Evolutionary conservation across 2,888 invertebrate species (phyloP).

Genomic region (Limnephilus auricula): DNA sequence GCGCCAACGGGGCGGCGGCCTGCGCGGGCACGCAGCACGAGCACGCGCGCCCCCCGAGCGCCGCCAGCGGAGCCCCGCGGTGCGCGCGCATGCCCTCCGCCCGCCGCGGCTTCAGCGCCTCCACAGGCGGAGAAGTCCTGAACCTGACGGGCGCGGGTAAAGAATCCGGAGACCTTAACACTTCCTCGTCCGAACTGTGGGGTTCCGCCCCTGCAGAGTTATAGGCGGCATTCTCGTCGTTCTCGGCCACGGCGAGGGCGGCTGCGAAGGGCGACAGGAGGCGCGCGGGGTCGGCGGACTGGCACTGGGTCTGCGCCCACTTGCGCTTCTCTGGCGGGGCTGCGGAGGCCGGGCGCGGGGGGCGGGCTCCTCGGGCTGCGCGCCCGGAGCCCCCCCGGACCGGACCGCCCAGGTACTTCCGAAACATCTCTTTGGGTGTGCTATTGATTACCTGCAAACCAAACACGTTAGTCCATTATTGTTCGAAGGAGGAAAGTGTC

Average conservation of each 20-base stretch:
- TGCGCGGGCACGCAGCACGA: conserved; percentile 66
- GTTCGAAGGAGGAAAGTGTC: neutral
- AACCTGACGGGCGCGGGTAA: conserved; percentile 92
- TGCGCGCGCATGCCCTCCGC: conserved; percentile 75
- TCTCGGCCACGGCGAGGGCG: conserved; percentile 69
- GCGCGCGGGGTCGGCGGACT: conserved; percentile 58
- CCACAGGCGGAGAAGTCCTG: conserved; percentile 93
- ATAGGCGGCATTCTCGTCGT: conserved; percentile 75
- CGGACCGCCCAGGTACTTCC: conserved; percentile 60
- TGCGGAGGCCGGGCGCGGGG: conserved; percentile 74
- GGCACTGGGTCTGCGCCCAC: conserved; percentile 80
- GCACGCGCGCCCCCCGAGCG: conserved; percentile 67
- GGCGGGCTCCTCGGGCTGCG: conserved; percentile 69
- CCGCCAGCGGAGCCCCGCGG: conserved; percentile 67
- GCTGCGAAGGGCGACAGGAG: conserved; percentile 59
- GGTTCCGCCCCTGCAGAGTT: conserved; percentile 69
- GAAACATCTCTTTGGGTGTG: conserved; percentile 65
- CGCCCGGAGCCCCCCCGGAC: conserved; percentile 56
- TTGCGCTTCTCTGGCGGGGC: conserved; percentile 86
- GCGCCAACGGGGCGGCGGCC: conserved; percentile 63
- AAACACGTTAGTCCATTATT: neutral
- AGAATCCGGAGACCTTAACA: conserved; percentile 68
- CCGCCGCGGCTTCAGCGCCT: conserved; percentile 87
- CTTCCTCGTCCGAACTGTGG: conserved; percentile 69
- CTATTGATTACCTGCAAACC: conserved; percentile 65